Base-by-base conservation (phyloP, 2,113 vertebrate species). In the Chascanopsetta lugubris region DNA sequence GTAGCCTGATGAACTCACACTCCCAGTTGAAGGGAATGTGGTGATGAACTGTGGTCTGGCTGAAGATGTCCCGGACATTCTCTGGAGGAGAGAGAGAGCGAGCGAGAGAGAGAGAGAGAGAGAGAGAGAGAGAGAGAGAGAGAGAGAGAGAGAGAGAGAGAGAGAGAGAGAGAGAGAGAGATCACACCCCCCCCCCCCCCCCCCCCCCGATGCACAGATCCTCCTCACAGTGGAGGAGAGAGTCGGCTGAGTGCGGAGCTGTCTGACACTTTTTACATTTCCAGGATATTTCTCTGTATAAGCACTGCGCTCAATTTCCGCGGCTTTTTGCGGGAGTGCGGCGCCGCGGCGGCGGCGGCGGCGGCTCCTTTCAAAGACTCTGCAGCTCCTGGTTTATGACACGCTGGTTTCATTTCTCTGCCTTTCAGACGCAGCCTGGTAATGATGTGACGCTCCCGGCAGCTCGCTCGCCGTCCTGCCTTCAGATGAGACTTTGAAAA, bases 21-120 rank as follows among this genome's bases (percentile, higher is more conserved):
- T 98, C 94, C 96, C 96, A 98, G 89, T 96, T 98, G 92, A 98
- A 98, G 80, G 96, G 96, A 87, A 98, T 98, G 85, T 98, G 96
- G 81, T 94, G 96, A 86, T 98, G 96, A 77, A 94, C 94, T 70
- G 92, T 88, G 63, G 95, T 98, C 92, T 98, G 95, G 85, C 96
- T 95, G 92, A 98, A 96, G 90, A 98, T 96, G 89, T 98, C 96
- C 68, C 96, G 94, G 69, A 98, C 94, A 92, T 97, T 96, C 90
- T 96, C 96, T 98, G 92, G 12, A 75, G 69, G 60, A 85, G 60
- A 30, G 59, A 74, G 43, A 75, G 30, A 51, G 10, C 0, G 42
- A 76, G 43, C 17, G 8, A 53, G 12, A 50, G 55, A 67, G 56
- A 69, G 60, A 47, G 21, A 65, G 45, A 30, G n/a, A 49, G 56